phyloP scores from a whole-genome alignment of 1,140 invertebrate species.

The Orius insidiosus region DNA sequence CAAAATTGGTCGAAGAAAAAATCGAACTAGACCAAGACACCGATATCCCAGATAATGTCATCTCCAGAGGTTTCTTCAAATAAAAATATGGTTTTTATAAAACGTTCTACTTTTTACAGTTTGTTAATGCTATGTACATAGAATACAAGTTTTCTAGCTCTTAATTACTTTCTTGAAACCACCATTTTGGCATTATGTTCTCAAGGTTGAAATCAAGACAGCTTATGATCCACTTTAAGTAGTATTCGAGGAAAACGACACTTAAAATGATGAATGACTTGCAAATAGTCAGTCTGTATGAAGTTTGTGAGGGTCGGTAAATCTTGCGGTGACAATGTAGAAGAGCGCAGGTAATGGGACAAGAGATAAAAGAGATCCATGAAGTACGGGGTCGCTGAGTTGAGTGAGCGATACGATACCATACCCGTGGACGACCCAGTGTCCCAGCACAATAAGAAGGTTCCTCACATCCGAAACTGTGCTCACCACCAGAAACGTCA shows the following conservation, averaged over 20 bases:
- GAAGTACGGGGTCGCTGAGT: constrained; percentile 40
- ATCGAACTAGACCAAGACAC: no score
- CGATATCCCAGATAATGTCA: no score
- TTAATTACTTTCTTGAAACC: no score
- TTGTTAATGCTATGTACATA: no score
- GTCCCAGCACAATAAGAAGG: constrained; percentile 67
- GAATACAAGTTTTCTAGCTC: no score
- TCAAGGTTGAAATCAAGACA: no score
- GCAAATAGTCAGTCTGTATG: constrained; percentile 21
- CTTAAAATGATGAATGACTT: not conserved
- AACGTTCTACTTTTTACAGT: constrained; percentile 2
- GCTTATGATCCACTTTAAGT: no score
- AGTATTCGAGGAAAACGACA: no score
- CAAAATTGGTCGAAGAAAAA: no score
- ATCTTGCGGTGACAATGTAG: constrained; percentile 81
- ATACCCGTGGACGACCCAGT: constrained; percentile 86
- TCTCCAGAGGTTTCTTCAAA: no score
- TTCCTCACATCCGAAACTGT: constrained; percentile 71
- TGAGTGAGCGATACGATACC: constrained; percentile 74
- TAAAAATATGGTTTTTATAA: not conserved
- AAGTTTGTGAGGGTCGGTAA: constrained; percentile 72
- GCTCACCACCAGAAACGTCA: constrained; percentile 53
- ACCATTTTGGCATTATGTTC: no score
- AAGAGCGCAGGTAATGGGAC: constrained; percentile 82
- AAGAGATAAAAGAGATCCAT: constrained; percentile 52